phyloP scores from a whole-genome alignment of 2,888 invertebrate genomes.

The Dione juno region DNA sequence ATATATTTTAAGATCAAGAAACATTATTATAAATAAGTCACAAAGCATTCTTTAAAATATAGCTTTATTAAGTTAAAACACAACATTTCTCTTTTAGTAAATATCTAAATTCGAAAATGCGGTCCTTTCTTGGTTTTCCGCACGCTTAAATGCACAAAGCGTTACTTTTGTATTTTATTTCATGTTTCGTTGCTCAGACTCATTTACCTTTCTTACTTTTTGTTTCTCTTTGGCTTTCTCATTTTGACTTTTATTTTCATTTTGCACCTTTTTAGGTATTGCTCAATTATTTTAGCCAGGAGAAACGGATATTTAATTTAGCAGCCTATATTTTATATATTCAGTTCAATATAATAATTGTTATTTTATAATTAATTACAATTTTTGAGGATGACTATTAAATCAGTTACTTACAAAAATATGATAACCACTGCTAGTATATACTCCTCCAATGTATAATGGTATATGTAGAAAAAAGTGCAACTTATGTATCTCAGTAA shows the following conservation, averaged over 20 bases:
- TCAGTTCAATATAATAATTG: too few species aligned
- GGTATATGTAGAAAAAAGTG: too few species aligned
- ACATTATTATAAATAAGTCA: too few species aligned
- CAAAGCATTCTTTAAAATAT: too few species aligned
- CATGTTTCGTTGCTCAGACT: constrained; percentile 39
- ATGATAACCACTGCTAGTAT: too few species aligned
- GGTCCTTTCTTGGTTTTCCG: constrained; percentile 34
- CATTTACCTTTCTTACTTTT: constrained; percentile 42
- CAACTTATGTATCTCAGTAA: too few species aligned
- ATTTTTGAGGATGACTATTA: too few species aligned
- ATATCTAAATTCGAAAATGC: constrained; percentile 39
- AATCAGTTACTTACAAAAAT: too few species aligned
- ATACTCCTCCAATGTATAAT: too few species aligned
- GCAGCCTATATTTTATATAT: background rate
- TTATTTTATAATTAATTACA: too few species aligned
- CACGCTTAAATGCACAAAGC: constrained; percentile 44
- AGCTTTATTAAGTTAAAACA: background rate
- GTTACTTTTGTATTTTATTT: constrained; percentile 42
- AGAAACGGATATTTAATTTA: background rate
- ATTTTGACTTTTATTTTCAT: constrained; percentile 34
- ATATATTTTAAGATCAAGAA: too few species aligned
- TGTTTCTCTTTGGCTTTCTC: constrained; percentile 33
- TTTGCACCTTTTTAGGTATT: constrained; percentile 17
- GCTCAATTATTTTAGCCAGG: background rate
- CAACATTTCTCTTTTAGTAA: constrained; percentile 24